Evolutionary conservation across 2,113 vertebrate species (phyloP).

Genomic region (Bufo gargarizans): DNA sequence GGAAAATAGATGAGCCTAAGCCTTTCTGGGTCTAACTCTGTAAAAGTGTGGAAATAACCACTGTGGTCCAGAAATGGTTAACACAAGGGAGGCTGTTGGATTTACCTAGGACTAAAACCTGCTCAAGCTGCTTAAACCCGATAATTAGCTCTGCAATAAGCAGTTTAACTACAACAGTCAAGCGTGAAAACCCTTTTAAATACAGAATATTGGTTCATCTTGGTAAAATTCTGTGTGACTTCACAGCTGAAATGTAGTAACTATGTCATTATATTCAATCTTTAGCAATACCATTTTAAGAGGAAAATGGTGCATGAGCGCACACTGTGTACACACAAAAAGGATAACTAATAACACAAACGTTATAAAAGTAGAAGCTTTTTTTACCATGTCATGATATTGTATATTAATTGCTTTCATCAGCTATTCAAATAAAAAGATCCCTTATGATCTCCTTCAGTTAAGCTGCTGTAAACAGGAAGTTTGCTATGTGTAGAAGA

Average conservation of each 20-base stretch:
- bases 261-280: neutral
- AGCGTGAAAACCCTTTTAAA: slow-evolving; percentile 57
- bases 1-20: slow-evolving; percentile 39
- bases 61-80: slow-evolving; percentile 3
- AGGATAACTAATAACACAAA: neutral
- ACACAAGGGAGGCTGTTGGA: slow-evolving; percentile 32
- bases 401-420: neutral
- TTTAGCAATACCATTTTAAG: neutral
- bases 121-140: slow-evolving; percentile 59
- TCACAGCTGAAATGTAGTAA: slow-evolving; percentile 9
- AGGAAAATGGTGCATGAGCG: neutral
- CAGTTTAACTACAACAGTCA: slow-evolving; percentile 58
- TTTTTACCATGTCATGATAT: neutral
- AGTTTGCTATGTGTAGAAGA: neutral
- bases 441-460: neutral
- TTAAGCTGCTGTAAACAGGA: neutral
- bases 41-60: slow-evolving; percentile 4
- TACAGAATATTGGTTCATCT: slow-evolving; percentile 56
- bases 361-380: neutral
- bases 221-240: neutral
- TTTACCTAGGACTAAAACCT: slow-evolving; percentile 36
- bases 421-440: neutral
- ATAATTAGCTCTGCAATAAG: slow-evolving; percentile 47
- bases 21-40: slow-evolving; percentile 44
- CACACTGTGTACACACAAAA: neutral